Percentiles rank a stretch among this genome's conserved stretches.
Conservation (phyloP, 1,140 invertebrate genomes). For the Drosophila auraria region DNA sequence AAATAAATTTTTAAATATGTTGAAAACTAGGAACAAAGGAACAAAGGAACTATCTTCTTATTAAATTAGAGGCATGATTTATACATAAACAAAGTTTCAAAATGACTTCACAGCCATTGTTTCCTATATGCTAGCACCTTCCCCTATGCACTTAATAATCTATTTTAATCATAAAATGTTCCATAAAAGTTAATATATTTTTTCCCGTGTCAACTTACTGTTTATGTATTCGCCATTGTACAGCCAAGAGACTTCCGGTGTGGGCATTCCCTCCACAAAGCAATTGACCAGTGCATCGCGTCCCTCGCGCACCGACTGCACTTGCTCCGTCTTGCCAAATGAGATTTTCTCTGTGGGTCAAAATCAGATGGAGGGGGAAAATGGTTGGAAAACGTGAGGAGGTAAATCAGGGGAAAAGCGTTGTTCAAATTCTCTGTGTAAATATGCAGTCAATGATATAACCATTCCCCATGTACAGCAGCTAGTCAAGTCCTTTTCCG, state of each 20-base stretch:
- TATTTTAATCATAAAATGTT: too few relatives aligned
- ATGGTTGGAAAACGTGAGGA: background rate
- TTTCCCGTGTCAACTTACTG: constrained; percentile 64
- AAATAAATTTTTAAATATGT: background rate
- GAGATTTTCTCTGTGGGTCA: constrained; percentile 84
- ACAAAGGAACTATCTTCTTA: background rate
- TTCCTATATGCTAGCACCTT: too few relatives aligned
- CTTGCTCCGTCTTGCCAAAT: constrained; percentile 85
- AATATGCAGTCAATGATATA: constrained; percentile 50
- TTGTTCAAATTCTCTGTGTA: constrained; percentile 50
- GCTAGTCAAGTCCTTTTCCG: constrained; percentile 22
- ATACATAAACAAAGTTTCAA: background rate
- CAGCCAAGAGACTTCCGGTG: constrained; percentile 85
- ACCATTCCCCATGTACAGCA: constrained; percentile 1
- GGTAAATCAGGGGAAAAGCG: constrained; percentile 10
- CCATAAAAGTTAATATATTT: background rate
- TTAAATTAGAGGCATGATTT: background rate
- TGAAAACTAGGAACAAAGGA: too few relatives aligned
- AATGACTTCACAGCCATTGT: background rate
- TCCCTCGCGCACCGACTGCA: constrained; percentile 86
- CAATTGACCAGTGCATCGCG: constrained; percentile 85
- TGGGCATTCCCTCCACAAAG: constrained; percentile 86
- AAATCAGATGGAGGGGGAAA: constrained; percentile 19
- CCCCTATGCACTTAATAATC: too few relatives aligned
- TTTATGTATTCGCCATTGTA: constrained; percentile 83